Evolutionary conservation across 2,797 vertebrate species (phyloP), one percentile per base, ranked within the genome.

Genomic region (Enteromius anoplus): DNA sequence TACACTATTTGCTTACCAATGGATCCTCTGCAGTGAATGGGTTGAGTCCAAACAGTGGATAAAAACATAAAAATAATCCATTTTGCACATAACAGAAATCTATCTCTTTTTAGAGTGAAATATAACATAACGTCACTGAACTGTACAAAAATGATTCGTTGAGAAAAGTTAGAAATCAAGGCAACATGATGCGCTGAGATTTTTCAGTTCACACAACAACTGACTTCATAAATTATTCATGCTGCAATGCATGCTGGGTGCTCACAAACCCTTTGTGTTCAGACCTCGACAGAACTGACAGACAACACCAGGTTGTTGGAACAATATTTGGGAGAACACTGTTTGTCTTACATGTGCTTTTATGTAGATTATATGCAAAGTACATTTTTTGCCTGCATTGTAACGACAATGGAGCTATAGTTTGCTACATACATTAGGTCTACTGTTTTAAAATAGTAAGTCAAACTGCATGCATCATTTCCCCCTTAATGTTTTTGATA

Each of bases 201-300:
- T 40, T 75, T 75, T 75, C 21, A 15, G n/a, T 75, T 75, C 51
- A 58, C 32, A 40, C 51, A 15, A 58, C 51, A 58, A 75, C 72
- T 75, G 72, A 40, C 32, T 40, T 40, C 23, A 75, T 58, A 37
- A 75, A 75, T 75, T 40, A 75, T 75, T 58, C 32, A 75, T 58
- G 72, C 34, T 55, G 32, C 3, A 58, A n/a, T 40, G 21, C 51
- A 75, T 40, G 51, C 72, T 75, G 51, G 51, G 72, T 58, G 72
- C 51, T 55, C 51, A 23, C 71, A 23, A 75, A 58, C 51, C 32
- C 29, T 66, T 21, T 75, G 58, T 75, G 51, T 40, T 75, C 51
- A 75, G 32, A 58, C 21, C 72, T 40, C 32, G n/a, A 42, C 19
- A 37, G 71, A 40, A n/a, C 47, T 55, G 21, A 1, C 53, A 32